Conservation (phyloP, 2,888 invertebrate species). For the Dasysyrphus albostriatus region DNA sequence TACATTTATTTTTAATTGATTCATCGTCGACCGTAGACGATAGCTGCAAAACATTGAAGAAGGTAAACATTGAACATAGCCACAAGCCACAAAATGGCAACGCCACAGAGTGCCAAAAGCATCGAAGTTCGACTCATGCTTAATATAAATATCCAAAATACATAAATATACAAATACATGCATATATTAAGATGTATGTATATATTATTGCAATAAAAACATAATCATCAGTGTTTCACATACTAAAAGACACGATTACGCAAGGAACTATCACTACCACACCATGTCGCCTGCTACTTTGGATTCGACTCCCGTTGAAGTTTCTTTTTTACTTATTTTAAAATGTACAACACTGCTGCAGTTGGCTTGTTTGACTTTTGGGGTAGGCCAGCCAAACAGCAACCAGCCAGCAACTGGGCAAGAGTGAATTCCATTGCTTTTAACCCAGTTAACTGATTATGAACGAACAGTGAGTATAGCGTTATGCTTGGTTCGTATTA, state of each 20-base stretch:
- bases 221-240: slow-evolving; percentile 65
- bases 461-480: slow-evolving; percentile 43
- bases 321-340: slow-evolving; percentile 8
- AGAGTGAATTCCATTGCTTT: slow-evolving; percentile 68
- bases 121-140: slow-evolving; percentile 43
- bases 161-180: background rate
- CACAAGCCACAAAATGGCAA: slow-evolving; percentile 34
- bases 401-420: slow-evolving; percentile 29
- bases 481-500: slow-evolving; percentile 57
- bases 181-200: slow-evolving; percentile 16
- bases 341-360: slow-evolving; percentile 5
- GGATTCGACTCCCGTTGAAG: slow-evolving; percentile 20
- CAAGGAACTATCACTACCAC: slow-evolving; percentile 49
- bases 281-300: slow-evolving; percentile 18
- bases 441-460: slow-evolving; percentile 76
- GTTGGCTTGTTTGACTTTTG: slow-evolving; percentile 34
- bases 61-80: slow-evolving; percentile 32
- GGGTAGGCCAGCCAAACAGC: slow-evolving; percentile 24
- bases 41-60: slow-evolving; percentile 47
- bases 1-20: slow-evolving; percentile 43
- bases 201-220: slow-evolving; percentile 36
- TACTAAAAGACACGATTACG: slow-evolving; percentile 64
- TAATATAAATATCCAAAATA: slow-evolving; percentile 35
- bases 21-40: slow-evolving; percentile 34
- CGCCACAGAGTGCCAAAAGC: slow-evolving; percentile 41